A percentile compares a stretch with the other conserved stretches of the same genome.
Evolutionary conservation across 2,113 vertebrate species (phyloP).

Genomic region (Bambusicola thoracicus): DNA sequence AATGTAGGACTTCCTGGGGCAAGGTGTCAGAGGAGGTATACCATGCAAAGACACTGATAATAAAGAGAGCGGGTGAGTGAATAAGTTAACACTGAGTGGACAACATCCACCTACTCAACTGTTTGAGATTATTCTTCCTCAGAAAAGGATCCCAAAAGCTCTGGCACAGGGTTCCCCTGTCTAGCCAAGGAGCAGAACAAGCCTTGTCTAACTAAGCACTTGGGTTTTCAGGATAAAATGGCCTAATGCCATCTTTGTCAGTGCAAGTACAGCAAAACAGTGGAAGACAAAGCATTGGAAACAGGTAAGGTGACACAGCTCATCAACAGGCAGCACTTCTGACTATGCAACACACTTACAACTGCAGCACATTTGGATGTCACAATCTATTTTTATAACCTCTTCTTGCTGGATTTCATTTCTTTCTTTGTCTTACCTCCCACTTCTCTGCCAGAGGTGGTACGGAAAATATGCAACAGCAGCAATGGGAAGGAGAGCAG

Average conservation of each 20-base stretch:
- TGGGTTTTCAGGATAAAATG: not conserved
- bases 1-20: not conserved
- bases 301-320: not conserved
- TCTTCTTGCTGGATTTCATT: not conserved
- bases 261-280: not conserved
- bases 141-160: not conserved
- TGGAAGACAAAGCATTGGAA: not conserved
- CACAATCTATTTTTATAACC: slow-evolving; percentile 4
- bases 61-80: not conserved
- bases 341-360: not conserved
- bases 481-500: not conserved
- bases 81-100: not conserved
- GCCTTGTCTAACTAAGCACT: not conserved
- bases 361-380: not conserved
- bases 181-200: not conserved
- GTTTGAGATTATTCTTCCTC: not conserved
- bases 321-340: not conserved
- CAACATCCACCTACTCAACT: not conserved
- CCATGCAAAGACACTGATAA: not conserved
- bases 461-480: not conserved
- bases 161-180: not conserved
- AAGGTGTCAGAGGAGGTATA: not conserved
- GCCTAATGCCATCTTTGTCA: not conserved
- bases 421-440: slow-evolving; percentile 2
- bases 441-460: not conserved